Conservation (phyloP, 2,888 invertebrate species). For the Stegana nigrithorax region DNA sequence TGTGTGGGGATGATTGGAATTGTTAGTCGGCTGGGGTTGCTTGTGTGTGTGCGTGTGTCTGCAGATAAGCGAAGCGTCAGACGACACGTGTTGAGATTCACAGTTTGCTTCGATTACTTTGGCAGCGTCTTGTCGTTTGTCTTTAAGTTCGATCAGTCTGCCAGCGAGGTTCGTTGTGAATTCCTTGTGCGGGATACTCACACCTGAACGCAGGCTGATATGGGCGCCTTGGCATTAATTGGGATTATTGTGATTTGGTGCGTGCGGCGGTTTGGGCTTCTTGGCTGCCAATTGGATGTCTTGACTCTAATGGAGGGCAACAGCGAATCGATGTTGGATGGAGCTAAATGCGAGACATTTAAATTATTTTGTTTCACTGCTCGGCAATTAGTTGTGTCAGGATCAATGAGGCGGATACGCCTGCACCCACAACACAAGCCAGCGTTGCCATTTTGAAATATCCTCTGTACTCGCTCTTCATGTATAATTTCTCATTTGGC, state of each 20-base stretch:
- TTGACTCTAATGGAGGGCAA: neutral
- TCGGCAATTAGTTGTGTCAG: neutral
- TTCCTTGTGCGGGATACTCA: neutral
- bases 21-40: too few species aligned
- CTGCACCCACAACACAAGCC: neutral
- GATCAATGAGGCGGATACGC: neutral
- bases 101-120: constrained; percentile 16
- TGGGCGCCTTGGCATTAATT: neutral
- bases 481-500: constrained; percentile 14
- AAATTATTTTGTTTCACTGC: neutral
- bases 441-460: neutral
- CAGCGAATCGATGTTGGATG: neutral
- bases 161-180: neutral
- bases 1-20: too few species aligned
- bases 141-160: constrained; percentile 1
- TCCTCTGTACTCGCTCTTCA: neutral
- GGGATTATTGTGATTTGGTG: neutral
- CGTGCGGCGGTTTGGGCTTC: too few species aligned
- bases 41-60: neutral
- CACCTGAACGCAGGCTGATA: neutral
- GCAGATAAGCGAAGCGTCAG: neutral
- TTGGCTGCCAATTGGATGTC: neutral
- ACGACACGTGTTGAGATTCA: constrained; percentile 11
- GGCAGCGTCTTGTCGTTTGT: constrained; percentile 5
- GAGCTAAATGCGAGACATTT: neutral